Percentiles rank a stretch among this genome's conserved stretches.
phyloP scores from a whole-genome alignment of 2,888 invertebrate genomes.

The Mimas tiliae region DNA sequence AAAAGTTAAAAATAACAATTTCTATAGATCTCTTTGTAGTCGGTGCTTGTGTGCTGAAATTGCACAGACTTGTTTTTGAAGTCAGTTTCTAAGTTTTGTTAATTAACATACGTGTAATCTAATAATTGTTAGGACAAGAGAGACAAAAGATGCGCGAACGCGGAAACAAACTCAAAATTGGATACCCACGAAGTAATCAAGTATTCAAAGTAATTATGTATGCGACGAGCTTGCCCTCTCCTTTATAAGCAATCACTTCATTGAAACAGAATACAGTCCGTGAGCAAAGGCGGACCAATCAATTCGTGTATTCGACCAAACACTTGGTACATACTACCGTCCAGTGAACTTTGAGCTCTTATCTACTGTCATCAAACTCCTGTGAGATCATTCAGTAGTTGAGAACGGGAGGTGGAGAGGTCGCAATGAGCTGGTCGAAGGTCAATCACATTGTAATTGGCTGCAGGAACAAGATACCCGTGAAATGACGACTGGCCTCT shows the following conservation, averaged over 20 bases:
- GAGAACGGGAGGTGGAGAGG: slow-evolving; percentile 37
- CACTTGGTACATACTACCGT: slow-evolving; percentile 56
- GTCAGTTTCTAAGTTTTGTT: no score
- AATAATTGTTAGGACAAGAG: no score
- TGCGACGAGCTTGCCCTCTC: slow-evolving; percentile 15
- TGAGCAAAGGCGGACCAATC: slow-evolving; percentile 66
- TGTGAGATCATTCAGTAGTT: slow-evolving; percentile 26
- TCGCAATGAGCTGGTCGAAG: slow-evolving; percentile 51
- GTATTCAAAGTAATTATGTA: slow-evolving; percentile 15
- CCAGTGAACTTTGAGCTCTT: slow-evolving; percentile 52
- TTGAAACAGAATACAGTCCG: slow-evolving; percentile 60
- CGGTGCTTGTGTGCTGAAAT: no score
- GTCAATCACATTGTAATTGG: slow-evolving; percentile 81
- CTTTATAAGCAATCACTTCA: slow-evolving; percentile 52
- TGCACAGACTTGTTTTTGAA: no score
- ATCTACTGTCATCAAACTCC: slow-evolving; percentile 35
- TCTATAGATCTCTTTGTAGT: no score
- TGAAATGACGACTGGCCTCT: slow-evolving; percentile 78
- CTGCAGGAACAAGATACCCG: slow-evolving; percentile 77
- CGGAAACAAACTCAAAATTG: slow-evolving; percentile 4
- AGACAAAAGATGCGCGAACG: no score
- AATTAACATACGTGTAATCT: no score
- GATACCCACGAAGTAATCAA: neutral
- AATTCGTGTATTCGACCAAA: slow-evolving; percentile 74
- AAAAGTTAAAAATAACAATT: no score